A percentile compares a stretch with the other conserved stretches of the same genome.
phyloP scores from a whole-genome alignment of 2,113 vertebrate species.

The Barnardius zonarius region DNA sequence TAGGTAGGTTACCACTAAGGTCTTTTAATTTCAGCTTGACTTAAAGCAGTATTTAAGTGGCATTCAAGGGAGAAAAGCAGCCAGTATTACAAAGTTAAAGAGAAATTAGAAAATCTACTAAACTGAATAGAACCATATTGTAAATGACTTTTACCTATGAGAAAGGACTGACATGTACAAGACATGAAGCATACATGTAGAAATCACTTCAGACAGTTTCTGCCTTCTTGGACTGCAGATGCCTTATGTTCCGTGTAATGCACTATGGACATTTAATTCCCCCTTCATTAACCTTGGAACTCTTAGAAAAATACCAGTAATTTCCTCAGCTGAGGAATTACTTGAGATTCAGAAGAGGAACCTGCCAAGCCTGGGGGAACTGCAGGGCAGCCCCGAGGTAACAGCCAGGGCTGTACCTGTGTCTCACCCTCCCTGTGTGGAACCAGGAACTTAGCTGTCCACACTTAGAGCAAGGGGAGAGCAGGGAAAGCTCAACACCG shows the following conservation, averaged over 20 bases:
- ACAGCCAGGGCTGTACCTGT: neutral
- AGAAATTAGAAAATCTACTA: neutral
- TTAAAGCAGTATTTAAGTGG: neutral
- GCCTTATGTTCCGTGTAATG: too few relatives aligned
- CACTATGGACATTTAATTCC: neutral
- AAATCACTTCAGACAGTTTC: neutral
- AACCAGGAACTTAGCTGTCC: neutral
- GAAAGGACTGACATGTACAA: neutral
- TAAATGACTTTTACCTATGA: fast-evolving
- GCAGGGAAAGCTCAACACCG: fast-evolving
- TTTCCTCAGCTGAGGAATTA: neutral
- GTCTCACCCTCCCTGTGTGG: neutral
- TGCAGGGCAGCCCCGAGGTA: neutral
- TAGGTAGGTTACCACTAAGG: fast-evolving
- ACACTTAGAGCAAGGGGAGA: neutral
- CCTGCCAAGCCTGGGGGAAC: neutral
- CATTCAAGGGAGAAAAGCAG: neutral
- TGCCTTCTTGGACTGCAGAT: neutral
- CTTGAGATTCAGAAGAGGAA: neutral
- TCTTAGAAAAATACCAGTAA: neutral
- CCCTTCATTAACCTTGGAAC: neutral
- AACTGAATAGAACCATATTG: fast-evolving
- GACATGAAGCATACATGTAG: fast-evolving
- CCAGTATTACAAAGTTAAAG: neutral
- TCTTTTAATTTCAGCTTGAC: neutral